Percentiles rank a stretch among this genome's conserved stretches.
Conservation (phyloP, 2,888 invertebrate species). For the Limnephilus marmoratus region DNA sequence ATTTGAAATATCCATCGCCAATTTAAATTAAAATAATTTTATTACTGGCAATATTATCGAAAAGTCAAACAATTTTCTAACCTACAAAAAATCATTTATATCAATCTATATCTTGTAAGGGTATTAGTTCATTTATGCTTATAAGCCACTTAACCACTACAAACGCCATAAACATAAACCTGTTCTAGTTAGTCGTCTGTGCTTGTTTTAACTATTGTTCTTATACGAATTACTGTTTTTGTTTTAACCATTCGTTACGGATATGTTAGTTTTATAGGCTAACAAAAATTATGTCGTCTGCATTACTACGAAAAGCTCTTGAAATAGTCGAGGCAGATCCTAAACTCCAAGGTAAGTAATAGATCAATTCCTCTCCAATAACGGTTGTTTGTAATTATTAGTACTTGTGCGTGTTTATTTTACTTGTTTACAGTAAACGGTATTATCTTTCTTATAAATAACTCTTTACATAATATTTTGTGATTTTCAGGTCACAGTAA, state of each 20-base stretch:
- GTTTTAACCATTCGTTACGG: not conserved
- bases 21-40: too few species aligned
- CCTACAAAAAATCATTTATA: not conserved
- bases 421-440: too few species aligned
- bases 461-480: not conserved
- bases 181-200: not conserved
- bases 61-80: not conserved
- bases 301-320: conserved; percentile 77
- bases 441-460: not conserved
- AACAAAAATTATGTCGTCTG: conserved; percentile 73
- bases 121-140: too few species aligned
- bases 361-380: not conserved
- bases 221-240: not conserved
- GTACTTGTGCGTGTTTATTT: not conserved
- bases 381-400: not conserved
- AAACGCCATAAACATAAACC: too few species aligned
- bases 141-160: too few species aligned
- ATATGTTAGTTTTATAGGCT: not conserved
- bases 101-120: too few species aligned
- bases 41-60: not conserved
- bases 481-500: conserved; percentile 70
- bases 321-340: conserved; percentile 75
- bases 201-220: not conserved
- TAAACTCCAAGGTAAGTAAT: conserved; percentile 67
- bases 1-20: too few species aligned